Percentiles rank a stretch among this genome's conserved stretches.
Evolutionary conservation across 2,113 vertebrate species (phyloP).

Genomic region (Chaetops frenatus): DNA sequence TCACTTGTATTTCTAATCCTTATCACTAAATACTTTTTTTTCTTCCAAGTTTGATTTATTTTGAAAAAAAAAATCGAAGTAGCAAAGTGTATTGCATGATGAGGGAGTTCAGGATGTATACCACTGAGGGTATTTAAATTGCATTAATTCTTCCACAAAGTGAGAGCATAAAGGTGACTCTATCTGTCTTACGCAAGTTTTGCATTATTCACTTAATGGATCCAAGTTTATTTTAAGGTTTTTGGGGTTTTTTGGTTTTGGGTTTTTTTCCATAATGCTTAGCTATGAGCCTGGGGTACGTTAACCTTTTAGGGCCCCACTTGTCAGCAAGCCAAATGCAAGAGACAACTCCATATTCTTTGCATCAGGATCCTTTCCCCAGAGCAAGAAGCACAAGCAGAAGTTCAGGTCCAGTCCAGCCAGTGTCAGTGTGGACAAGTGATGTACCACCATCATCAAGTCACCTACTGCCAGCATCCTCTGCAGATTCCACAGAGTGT

Average conservation of each 20-base stretch:
- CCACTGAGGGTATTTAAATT: background rate
- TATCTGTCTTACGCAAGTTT: background rate
- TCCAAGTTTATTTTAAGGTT: background rate
- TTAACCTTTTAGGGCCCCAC: background rate
- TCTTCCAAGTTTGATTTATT: background rate
- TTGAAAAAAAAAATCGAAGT: background rate
- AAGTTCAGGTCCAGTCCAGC: background rate
- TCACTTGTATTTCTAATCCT: slow-evolving; percentile 8
- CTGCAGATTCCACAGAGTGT: background rate
- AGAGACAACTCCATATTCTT: background rate
- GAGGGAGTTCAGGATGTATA: background rate
- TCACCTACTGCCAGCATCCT: background rate
- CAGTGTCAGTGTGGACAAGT: accelerated
- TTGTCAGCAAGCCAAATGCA: background rate
- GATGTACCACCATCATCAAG: background rate
- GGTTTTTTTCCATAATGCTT: background rate
- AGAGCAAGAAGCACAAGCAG: background rate
- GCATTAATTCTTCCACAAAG: background rate
- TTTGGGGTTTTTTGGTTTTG: background rate
- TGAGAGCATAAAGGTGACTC: background rate
- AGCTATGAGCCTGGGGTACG: background rate
- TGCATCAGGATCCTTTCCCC: background rate
- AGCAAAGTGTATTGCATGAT: background rate
- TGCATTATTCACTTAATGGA: background rate
- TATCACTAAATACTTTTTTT: background rate